Evolutionary conservation across 2,888 invertebrate genomes (phyloP).

Genomic region (Tineola bisselliella): DNA sequence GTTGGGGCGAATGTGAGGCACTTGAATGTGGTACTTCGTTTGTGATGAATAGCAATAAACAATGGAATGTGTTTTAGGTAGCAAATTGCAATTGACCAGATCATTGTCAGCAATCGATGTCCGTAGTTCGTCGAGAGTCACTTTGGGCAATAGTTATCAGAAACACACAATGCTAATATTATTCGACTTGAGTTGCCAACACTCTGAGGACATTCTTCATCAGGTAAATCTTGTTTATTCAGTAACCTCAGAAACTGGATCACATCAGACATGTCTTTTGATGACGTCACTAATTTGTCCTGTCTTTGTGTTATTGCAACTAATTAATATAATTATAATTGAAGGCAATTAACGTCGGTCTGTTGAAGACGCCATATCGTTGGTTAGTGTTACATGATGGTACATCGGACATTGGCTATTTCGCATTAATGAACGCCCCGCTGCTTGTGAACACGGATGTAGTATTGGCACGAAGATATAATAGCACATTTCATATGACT

Average conservation of each 20-base stretch:
- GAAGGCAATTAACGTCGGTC: slow-evolving; percentile 26
- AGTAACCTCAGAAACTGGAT: too few relatives aligned
- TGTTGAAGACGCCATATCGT: slow-evolving; percentile 37
- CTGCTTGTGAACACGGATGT: slow-evolving; percentile 38
- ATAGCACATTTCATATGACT: slow-evolving; percentile 22
- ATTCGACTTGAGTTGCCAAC: slow-evolving; percentile 35
- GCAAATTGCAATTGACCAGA: slow-evolving; percentile 25
- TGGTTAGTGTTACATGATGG: slow-evolving; percentile 32
- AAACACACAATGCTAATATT: slow-evolving; percentile 34
- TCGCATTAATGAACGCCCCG: slow-evolving; percentile 20
- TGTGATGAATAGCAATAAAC: too few relatives aligned
- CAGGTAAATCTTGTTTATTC: not conserved
- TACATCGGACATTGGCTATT: not conserved
- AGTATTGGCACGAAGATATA: slow-evolving; percentile 30
- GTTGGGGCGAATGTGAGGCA: slow-evolving; percentile 44
- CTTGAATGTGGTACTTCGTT: too few relatives aligned
- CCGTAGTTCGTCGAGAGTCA: slow-evolving; percentile 23
- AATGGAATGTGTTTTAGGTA: slow-evolving; percentile 22
- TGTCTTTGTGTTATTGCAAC: too few relatives aligned
- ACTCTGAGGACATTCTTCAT: slow-evolving; percentile 22
- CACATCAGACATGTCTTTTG: too few relatives aligned
- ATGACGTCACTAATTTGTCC: too few relatives aligned
- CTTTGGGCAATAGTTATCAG: slow-evolving; percentile 21
- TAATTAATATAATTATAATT: too few relatives aligned
- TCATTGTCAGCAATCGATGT: slow-evolving; percentile 26